Evolutionary conservation across 64 coral and sea anemone species (phyloP).

Genomic region (Actinia equina): DNA sequence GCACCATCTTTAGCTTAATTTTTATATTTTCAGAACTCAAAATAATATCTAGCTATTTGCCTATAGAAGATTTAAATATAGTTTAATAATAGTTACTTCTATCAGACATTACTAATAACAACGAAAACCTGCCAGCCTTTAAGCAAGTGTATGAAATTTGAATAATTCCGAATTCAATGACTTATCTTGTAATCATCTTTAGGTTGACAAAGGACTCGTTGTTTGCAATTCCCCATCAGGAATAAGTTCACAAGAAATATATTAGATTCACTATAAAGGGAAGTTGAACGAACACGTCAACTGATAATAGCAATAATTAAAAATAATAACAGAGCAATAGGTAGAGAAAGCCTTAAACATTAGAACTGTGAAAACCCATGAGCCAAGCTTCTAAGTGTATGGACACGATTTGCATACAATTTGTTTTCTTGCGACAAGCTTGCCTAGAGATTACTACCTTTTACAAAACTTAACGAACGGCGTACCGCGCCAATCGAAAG

Average conservation of each 20-base stretch:
- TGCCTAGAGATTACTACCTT: no score
- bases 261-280: neutral
- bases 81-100: no score
- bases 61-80: neutral
- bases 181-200: neutral
- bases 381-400: no score
- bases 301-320: neutral
- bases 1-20: no score
- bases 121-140: neutral
- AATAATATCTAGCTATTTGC: no score
- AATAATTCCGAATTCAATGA: neutral
- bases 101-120: neutral
- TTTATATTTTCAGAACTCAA: no score
- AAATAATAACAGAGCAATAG: neutral
- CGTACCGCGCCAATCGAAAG: no score
- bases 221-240: neutral
- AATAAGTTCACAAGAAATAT: neutral
- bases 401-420: no score
- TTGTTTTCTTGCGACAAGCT: no score
- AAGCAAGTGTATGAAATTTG: neutral
- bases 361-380: neutral
- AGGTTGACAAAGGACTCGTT: neutral
- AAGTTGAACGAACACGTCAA: neutral
- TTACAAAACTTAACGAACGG: no score
- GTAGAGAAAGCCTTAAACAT: no score